Percentiles rank a stretch among this genome's conserved stretches.
Conservation (phyloP, 2,797 vertebrate genomes). For the Danio kyathit region DNA sequence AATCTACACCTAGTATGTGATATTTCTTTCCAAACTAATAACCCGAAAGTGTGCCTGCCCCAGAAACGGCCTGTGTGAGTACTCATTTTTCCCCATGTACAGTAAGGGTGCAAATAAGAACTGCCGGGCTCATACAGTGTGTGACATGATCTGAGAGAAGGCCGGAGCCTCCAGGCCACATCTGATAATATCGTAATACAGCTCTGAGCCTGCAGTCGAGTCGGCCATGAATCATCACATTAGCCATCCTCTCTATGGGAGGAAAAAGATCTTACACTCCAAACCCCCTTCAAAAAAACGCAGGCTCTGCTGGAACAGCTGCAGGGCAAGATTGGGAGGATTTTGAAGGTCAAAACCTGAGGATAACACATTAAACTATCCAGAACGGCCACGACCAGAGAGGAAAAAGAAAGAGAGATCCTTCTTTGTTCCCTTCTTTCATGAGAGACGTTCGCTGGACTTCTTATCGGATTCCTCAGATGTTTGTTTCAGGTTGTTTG, state of each 20-base stretch:
- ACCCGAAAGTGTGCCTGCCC: too few relatives aligned
- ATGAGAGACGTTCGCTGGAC: constrained; percentile 6
- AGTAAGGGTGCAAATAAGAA: constrained; percentile 27
- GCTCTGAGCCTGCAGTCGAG: constrained; percentile 42
- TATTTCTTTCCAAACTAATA: too few relatives aligned
- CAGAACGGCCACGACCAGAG: constrained; percentile 29
- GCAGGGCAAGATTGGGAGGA: constrained; percentile 71
- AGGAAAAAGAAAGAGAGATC: constrained; percentile 45
- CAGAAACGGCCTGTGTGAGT: not conserved
- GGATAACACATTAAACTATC: constrained; percentile 71
- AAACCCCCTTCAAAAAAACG: not conserved
- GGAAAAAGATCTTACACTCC: constrained; percentile 36
- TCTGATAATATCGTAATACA: constrained; percentile 55
- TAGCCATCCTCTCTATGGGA: constrained; percentile 36
- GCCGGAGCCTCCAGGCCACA: constrained; percentile 46
- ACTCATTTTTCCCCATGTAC: not conserved
- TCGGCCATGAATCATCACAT: constrained; percentile 52
- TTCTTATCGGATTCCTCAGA: constrained; percentile 73
- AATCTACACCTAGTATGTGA: too few relatives aligned
- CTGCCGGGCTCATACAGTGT: constrained; percentile 18
- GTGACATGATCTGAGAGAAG: constrained; percentile 41
- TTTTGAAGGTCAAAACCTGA: constrained; percentile 80
- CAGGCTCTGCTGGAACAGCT: constrained; percentile 62
- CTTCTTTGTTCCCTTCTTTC: constrained; percentile 26
- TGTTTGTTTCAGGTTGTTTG: constrained; percentile 74